These are phyloP conservation scores for Artemia sp. DNA, from an alignment of 2,888 invertebrate species.

Conservation along the genomic window DNA sequence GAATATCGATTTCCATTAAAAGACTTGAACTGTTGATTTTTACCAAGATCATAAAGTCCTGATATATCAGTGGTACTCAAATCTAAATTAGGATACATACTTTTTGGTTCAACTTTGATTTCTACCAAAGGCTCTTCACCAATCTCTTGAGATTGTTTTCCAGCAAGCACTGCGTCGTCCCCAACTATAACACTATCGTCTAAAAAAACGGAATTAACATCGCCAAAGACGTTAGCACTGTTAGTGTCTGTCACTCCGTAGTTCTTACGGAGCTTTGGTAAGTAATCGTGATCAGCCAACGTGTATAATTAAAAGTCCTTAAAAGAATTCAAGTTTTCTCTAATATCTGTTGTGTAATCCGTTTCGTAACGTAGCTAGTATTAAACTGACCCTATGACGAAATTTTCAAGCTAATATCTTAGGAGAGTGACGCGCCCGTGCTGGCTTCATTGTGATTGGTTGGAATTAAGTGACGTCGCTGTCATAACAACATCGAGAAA, in stretches of 20 bases:
- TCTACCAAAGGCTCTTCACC: not conserved
- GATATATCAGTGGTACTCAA: not conserved
- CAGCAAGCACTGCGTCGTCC: constrained; percentile 1
- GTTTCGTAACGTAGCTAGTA: not conserved
- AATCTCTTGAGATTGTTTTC: not conserved
- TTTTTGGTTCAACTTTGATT: constrained; percentile 2
- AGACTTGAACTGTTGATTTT: not conserved
- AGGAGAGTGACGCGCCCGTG: too few species aligned
- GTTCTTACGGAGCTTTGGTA: constrained; percentile 7
- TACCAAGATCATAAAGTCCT: constrained; percentile 3
- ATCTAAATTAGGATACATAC: constrained; percentile 11
- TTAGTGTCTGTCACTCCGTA: not conserved
- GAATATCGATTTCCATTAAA: constrained; percentile 1
- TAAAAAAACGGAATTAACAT: not conserved
- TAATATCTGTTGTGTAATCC: not conserved
- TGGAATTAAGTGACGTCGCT: too few species aligned
- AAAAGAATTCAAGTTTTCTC: not conserved
- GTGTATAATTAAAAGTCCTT: not conserved
- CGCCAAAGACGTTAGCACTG: not conserved
- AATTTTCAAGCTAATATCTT: not conserved
- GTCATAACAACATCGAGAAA: too few species aligned
- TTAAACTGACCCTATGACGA: not conserved
- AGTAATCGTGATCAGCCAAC: constrained; percentile 12
- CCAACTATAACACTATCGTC: constrained; percentile 9
- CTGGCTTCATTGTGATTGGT: too few species aligned